A percentile compares a stretch with the other conserved stretches of the same genome.
phyloP scores from a whole-genome alignment of 2,888 invertebrate genomes.

The Sphaeridia pumilis region DNA sequence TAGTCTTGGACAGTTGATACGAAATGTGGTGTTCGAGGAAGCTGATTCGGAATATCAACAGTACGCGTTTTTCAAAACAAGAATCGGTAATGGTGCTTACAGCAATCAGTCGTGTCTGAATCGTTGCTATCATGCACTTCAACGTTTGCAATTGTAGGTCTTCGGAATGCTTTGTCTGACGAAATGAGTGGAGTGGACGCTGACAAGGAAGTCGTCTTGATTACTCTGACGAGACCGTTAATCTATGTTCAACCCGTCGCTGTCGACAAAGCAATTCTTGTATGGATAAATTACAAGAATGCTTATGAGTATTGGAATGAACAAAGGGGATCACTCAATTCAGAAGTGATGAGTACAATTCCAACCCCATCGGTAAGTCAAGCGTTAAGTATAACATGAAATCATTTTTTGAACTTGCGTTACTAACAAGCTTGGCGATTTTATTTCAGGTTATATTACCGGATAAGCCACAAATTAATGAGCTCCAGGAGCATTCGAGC shows the following conservation, averaged over 20 bases:
- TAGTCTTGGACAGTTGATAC: conserved; percentile 83
- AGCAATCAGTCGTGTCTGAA: background rate
- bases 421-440: conserved; percentile 1
- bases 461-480: conserved; percentile 20
- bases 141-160: conserved; percentile 39
- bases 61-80: conserved; percentile 94
- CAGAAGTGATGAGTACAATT: conserved; percentile 53
- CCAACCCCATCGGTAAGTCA: conserved; percentile 41
- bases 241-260: conserved; percentile 95
- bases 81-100: conserved; percentile 50
- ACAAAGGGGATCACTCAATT: conserved; percentile 79
- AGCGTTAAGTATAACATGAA: background rate
- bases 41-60: conserved; percentile 96
- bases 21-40: conserved; percentile 92
- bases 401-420: background rate
- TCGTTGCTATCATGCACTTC: background rate
- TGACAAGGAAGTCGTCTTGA: conserved; percentile 76
- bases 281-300: conserved; percentile 99
- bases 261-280: conserved; percentile 93
- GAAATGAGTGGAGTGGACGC: conserved; percentile 59
- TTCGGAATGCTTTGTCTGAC: conserved; percentile 74
- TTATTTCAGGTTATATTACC: background rate
- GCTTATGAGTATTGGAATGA: conserved; percentile 99
- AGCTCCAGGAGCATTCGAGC: conserved; percentile 53
- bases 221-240: conserved; percentile 82